Base-by-base conservation (phyloP, 1,140 invertebrate genomes). In the Rhagoletis pomonella region DNA sequence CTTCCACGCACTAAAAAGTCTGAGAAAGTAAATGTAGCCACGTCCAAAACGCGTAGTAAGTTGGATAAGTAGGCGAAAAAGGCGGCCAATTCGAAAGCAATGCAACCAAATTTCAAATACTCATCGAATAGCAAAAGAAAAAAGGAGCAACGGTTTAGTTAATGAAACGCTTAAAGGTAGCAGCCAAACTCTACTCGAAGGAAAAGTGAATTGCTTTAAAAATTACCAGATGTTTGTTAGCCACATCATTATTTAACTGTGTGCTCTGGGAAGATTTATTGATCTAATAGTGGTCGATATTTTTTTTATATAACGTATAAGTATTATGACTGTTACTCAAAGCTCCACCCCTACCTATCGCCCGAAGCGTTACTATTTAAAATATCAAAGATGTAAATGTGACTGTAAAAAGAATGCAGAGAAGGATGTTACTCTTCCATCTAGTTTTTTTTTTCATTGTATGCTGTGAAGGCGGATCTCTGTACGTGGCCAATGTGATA, bases 1-100 rank as follows among this genome's bases (percentile, higher is more conserved):
- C 90, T 95, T 81, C 95, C 95, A 58, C 93, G 94, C 62, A 94
- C 93, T 89, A 94, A 94, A 92, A 94, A 95, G 90, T 89, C 93
- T 84, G 88, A 89, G 67, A 89, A 88, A 88, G 55, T 62, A 6
- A 67, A 64, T 17, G 50, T 29, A 29, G 39, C 67, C 58, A 65
- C 17, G 86, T 69, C 86, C 60, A 92, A 92, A 89, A 88, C 89
- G 64, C 91, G 91, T 81, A 91, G 89, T 87, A 92, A 91, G 88
- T 88, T 86, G 86, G 91, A 92, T 50, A 92, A 92, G 88, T 92
- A 90, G 87, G 29, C 29, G 29, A 29, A 29, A 29, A 84, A 73
- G 50, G 19, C 50, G 10, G 50, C 39, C 9, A 47, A 7, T 9
- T 3, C 6, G 29, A 58, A 81, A 81, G n/a, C 73, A 55, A 55